phyloP scores from a whole-genome alignment of 2,113 vertebrate species.

The Corythornis vintsioides region DNA sequence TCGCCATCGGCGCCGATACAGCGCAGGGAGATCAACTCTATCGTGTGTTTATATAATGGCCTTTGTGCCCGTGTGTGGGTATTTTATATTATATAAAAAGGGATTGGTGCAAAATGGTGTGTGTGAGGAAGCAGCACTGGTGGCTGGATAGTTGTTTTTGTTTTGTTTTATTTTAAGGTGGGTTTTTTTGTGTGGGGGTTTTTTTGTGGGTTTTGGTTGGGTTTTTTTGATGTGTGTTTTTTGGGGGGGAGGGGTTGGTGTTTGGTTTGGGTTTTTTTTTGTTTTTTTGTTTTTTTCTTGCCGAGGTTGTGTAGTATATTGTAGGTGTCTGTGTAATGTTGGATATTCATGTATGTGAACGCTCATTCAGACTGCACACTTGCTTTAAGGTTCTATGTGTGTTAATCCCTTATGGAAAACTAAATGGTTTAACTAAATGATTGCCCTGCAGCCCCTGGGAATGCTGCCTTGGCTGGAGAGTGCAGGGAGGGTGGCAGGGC shows the following conservation, averaged over 20 bases:
- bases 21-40: background rate
- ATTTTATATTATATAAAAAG: conserved; percentile 77
- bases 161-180: background rate
- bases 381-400: background rate
- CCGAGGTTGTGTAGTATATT: conserved; percentile 23
- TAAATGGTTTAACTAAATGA: conserved; percentile 55
- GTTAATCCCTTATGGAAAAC: conserved; percentile 51
- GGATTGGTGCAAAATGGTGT: conserved; percentile 60
- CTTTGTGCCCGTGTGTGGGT: conserved; percentile 71
- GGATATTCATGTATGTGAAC: conserved; percentile 43
- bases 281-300: background rate
- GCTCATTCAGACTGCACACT: conserved; percentile 13
- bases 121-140: background rate
- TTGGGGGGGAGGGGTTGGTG: background rate
- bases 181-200: background rate
- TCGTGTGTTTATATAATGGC: conserved; percentile 46
- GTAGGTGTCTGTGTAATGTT: conserved; percentile 11
- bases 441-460: conserved; percentile 32
- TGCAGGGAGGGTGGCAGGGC: background rate
- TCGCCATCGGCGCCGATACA: background rate
- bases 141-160: background rate
- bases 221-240: background rate
- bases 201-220: background rate
- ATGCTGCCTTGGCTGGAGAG: conserved; percentile 7
- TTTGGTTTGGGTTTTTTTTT: background rate